Conservation (phyloP, 2,113 vertebrate genomes). For the Gopherus flavomarginatus region DNA sequence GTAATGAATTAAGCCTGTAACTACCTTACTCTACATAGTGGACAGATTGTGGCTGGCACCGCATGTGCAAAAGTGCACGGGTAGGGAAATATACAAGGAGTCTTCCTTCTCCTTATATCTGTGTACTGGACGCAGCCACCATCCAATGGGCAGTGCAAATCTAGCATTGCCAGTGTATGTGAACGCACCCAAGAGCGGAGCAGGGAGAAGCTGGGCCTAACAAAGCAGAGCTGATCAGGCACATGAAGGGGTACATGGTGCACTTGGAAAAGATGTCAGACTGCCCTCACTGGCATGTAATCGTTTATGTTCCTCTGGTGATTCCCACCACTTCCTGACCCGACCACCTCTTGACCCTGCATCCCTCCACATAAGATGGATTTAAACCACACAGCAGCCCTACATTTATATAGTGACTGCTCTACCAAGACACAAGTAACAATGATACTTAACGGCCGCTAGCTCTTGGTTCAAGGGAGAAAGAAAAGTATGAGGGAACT, state of each 20-base stretch:
- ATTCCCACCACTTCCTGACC: neutral
- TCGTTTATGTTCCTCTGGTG: neutral
- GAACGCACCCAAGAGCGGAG: neutral
- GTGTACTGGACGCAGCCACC: neutral
- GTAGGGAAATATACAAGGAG: neutral
- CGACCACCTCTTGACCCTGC: neutral
- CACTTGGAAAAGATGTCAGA: fast-evolving
- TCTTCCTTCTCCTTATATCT: neutral
- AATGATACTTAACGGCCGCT: neutral
- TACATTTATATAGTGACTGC: neutral
- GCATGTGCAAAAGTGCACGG: neutral
- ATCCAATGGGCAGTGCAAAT: fast-evolving
- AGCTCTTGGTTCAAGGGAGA: neutral
- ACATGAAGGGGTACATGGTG: no score
- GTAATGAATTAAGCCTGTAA: neutral
- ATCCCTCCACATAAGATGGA: neutral
- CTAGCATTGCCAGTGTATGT: neutral
- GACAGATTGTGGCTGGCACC: neutral
- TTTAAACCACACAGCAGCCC: neutral
- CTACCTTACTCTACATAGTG: fast-evolving
- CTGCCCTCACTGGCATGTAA: neutral
- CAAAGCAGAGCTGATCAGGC: neutral
- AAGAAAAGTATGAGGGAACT: neutral
- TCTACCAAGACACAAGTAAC: neutral
- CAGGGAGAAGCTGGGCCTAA: fast-evolving